These are phyloP conservation scores for Pachydiplax longipennis DNA, from an alignment of 2,888 invertebrate genomes.

Conservation along the genomic window DNA sequence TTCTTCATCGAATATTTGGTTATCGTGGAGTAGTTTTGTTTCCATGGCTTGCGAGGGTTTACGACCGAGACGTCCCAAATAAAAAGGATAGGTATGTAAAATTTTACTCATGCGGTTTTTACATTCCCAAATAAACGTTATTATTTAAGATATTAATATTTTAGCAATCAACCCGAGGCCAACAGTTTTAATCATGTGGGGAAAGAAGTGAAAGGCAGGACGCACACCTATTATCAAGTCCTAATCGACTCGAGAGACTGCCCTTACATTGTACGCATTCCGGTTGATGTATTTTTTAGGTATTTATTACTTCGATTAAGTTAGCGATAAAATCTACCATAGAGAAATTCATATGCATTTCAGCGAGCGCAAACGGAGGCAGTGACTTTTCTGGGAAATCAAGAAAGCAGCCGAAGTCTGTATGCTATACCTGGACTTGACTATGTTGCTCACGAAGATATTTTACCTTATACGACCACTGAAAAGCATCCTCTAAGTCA, in stretches of 20 bases:
- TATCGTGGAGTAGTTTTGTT: slow-evolving; percentile 96
- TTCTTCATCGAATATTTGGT: slow-evolving; percentile 95
- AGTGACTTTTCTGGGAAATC: slow-evolving; percentile 95
- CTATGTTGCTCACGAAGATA: slow-evolving; percentile 97
- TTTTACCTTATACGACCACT: slow-evolving; percentile 90
- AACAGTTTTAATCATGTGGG: slow-evolving; percentile 63
- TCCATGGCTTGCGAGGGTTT: slow-evolving; percentile 95
- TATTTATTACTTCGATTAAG: neutral
- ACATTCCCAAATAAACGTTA: slow-evolving; percentile 50
- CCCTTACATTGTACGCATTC: slow-evolving; percentile 86
- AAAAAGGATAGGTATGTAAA: slow-evolving; percentile 65
- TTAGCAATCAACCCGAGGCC: slow-evolving; percentile 15
- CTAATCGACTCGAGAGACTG: slow-evolving; percentile 97
- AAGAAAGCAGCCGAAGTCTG: slow-evolving; percentile 91
- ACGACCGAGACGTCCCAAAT: slow-evolving; percentile 86
- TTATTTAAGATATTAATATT: slow-evolving; percentile 8
- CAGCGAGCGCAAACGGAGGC: slow-evolving; percentile 98
- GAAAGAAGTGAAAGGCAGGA: slow-evolving; percentile 88
- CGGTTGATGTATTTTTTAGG: slow-evolving; percentile 41
- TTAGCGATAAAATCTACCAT: neutral
- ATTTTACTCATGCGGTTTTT: slow-evolving; percentile 49
- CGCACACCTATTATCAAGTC: slow-evolving; percentile 97
- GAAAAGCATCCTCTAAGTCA: slow-evolving; percentile 92
- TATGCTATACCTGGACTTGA: slow-evolving; percentile 97
- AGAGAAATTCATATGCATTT: slow-evolving; percentile 51